A percentile compares a stretch with the other conserved stretches of the same genome.
Evolutionary conservation across 64 coral and sea anemone genomes (phyloP).

Genomic region (Trachythela sp.): DNA sequence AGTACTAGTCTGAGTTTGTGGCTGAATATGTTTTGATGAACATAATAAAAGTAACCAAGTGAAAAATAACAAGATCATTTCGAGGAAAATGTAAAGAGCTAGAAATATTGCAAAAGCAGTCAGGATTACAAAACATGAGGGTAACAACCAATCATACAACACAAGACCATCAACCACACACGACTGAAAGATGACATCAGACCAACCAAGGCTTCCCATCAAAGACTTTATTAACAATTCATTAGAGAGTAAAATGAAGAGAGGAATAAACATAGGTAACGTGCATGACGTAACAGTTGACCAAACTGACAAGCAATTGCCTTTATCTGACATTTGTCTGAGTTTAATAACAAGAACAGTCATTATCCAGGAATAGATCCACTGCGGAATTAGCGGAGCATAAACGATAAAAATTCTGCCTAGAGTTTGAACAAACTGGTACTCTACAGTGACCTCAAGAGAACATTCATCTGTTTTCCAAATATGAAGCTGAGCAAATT

Average conservation of each 20-base stretch:
- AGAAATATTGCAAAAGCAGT: not conserved
- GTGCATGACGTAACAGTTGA: not conserved
- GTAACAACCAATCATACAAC: not conserved
- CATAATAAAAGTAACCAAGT: not conserved
- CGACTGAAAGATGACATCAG: not conserved
- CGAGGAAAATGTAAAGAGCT: not conserved
- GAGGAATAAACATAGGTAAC: not conserved
- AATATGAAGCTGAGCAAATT: conserved; percentile 61
- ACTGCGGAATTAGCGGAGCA: conserved; percentile 61
- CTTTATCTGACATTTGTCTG: not conserved
- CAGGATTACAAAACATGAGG: not conserved
- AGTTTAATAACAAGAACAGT: conserved; percentile 79
- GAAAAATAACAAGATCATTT: not conserved
- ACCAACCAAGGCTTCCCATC: not conserved
- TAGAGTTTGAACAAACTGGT: conserved; percentile 58
- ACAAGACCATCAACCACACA: not conserved
- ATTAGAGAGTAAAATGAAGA: not conserved
- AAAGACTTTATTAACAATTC: not conserved
- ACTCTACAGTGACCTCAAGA: conserved; percentile 54
- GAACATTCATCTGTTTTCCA: conserved; percentile 75
- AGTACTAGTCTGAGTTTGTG: not conserved
- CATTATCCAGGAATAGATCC: conserved; percentile 71
- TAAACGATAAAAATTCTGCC: conserved; percentile 79
- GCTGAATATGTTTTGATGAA: not conserved
- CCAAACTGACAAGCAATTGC: not conserved